Evolutionary conservation across 2,888 invertebrate species (phyloP), one percentile per base, ranked within the genome.

Genomic region (Caenorhabditis sp.): DNA sequence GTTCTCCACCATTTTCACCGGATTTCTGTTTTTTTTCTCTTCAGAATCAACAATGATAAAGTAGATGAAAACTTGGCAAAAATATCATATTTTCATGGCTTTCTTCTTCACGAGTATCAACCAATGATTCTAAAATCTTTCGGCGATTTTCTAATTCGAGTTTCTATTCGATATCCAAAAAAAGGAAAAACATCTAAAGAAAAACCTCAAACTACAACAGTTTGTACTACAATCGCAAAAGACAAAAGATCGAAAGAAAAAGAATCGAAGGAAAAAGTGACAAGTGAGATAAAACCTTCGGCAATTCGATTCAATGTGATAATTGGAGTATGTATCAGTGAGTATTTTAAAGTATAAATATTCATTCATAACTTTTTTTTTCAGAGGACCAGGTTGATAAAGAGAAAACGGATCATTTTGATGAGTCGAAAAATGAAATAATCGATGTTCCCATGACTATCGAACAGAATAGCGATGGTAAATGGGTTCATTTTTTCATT

Each of bases 91-190:
- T 71, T 59, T 26, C 71, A 71, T 26, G 71, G 71, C 7, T 71
- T 67, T 56, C 57, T 71, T 4, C 58, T 71, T n/a, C 71, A 71
- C 58, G 71, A 71, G 52, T 59, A 67, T 36, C 71, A 67, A 50
- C 36, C 59, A 31, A 67, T 71, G 49, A 54, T 71, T 5, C 43
- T 71, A 0, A 66, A 67, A 38, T 59, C 36, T 5, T 59, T 50
- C 20, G 71, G 71, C 12, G 71, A 71, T 57, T 71, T 57, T 27
- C 31, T 71, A 3, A 20, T 71, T 21, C 43, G 71, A 56, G 14
- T 71, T 31, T 71, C 71, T 4, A 26, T 59, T 27, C 21, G 49
- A 59, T 49, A 26, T 56, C 56, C 26, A 7, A 43, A 25, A 26
- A 31, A 21, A 27, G 25, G 17, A 58, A 31, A 38, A 38, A 58